These are phyloP conservation scores for Chrysolina oricalcia DNA, from an alignment of 2,888 invertebrate species.

Conservation along the genomic window DNA sequence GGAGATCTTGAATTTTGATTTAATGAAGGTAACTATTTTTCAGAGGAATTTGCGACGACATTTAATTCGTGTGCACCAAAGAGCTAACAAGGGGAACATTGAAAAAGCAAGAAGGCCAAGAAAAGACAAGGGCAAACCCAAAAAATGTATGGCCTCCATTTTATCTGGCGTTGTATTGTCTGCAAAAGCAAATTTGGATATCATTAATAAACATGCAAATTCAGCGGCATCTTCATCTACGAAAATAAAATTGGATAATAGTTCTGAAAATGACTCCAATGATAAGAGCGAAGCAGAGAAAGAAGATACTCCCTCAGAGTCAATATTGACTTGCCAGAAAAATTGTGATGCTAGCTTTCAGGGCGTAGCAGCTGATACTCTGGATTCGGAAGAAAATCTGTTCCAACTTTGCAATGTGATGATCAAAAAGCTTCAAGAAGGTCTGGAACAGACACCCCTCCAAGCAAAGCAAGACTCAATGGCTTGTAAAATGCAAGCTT, in stretches of 20 bases:
- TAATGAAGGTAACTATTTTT: slow-evolving; percentile 35
- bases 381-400: neutral
- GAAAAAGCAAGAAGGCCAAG: slow-evolving; percentile 55
- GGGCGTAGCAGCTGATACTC: neutral
- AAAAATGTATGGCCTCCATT: slow-evolving; percentile 50
- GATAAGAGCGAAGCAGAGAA: neutral
- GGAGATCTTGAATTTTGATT: too few species aligned
- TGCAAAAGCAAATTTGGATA: slow-evolving; percentile 36
- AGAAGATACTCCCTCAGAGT: neutral
- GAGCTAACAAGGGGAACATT: slow-evolving; percentile 38
- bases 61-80: slow-evolving; percentile 53
- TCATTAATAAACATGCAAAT: slow-evolving; percentile 16
- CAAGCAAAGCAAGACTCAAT: neutral
- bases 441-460: neutral
- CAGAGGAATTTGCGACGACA: slow-evolving; percentile 59
- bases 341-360: neutral
- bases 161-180: slow-evolving; percentile 49
- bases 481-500: neutral
- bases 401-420: slow-evolving; percentile 1
- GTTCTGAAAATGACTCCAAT: neutral
- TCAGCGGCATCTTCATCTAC: neutral
- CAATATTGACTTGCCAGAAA: neutral
- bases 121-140: slow-evolving; percentile 60
- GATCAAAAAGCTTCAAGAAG: slow-evolving; percentile 10
- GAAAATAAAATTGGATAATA: neutral